Evolutionary conservation across 2,888 invertebrate species (phyloP).

Genomic region (Euclidia mi): DNA sequence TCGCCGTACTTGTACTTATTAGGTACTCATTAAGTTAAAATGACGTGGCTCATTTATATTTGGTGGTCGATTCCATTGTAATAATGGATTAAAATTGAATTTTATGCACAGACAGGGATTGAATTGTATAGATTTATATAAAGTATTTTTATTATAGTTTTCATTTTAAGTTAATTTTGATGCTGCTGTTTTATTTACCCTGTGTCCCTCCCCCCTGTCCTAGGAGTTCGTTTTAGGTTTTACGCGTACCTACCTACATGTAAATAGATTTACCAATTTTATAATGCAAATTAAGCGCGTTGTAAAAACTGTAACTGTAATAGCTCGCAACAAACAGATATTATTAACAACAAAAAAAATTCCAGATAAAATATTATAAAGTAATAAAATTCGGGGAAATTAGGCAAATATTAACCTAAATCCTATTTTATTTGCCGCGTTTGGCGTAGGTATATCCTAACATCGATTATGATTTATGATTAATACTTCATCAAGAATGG

Average conservation of each 20-base stretch:
- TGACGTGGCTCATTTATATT: constrained; percentile 58
- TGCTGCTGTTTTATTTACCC: constrained; percentile 10
- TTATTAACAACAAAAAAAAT: no score
- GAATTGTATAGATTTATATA: constrained; percentile 74
- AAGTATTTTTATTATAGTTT: constrained; percentile 68
- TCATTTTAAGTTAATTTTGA: constrained; percentile 50
- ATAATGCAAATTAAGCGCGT: no score
- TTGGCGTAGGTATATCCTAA: no score
- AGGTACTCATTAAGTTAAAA: constrained; percentile 28
- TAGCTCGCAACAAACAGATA: no score
- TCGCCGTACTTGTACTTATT: constrained; percentile 35
- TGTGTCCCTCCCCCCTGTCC: background rate
- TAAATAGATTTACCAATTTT: background rate
- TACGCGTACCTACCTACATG: background rate
- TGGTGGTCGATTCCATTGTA: constrained; percentile 52
- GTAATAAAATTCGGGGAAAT: no score
- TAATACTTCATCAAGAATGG: no score
- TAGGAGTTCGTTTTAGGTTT: background rate
- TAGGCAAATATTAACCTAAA: no score
- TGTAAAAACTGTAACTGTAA: background rate
- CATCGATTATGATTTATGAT: no score
- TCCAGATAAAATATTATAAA: no score
- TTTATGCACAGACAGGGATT: constrained; percentile 82
- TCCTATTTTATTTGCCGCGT: no score
- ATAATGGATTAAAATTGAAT: constrained; percentile 59